Base-by-base conservation (phyloP, 2,888 invertebrate genomes). In the Ypsolopha scabrella region DNA sequence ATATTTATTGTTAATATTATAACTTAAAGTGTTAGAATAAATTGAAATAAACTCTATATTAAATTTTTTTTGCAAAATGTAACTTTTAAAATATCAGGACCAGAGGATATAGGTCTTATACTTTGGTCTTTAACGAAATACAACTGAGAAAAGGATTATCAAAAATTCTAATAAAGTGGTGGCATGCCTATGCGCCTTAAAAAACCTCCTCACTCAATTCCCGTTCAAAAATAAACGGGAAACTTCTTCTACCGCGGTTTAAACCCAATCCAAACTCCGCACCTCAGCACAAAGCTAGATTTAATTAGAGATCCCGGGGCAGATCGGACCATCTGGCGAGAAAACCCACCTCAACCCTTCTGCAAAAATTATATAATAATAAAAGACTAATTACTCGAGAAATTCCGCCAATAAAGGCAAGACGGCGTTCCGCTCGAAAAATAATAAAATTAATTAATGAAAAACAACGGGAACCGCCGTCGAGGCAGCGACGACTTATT, bases 381-480 rank as follows among this genome's bases (percentile, higher is more conserved):
- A 87, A 87, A 87, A 87, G 79, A 80, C 78, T 87, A 86, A 87
- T 87, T 83, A 79, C 81, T 76, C 71, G 74, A 77, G 74, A 76
- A 74, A 77, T 80, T 80, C 75, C 69, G 68, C 80, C 83, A 77
- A 80, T 87, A 83, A 82, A 76, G 78, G 73, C 85, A 83, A 85
- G 74, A 66, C 72, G 75, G 80, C 72, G 80, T 60, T 53, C 62
- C 64, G 58, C 62, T 59, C 65, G 71, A 70, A 75, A 78, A 82
- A 86, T 83, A 81, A 86, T 86, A 83, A 82, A 82, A 86, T 81
- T 80, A 86, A 87, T 86, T 86, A 85, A 87, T 82, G 85, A 81
- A 86, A 85, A 87, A 86, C 86, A 87, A 63, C 56, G 59, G 58
- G 58, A 57, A 57, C 52, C 47, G 47, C 7, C 13, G 47, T 13